Conservation (phyloP, 2,888 invertebrate genomes). For the Drosophila meridionalis region DNA sequence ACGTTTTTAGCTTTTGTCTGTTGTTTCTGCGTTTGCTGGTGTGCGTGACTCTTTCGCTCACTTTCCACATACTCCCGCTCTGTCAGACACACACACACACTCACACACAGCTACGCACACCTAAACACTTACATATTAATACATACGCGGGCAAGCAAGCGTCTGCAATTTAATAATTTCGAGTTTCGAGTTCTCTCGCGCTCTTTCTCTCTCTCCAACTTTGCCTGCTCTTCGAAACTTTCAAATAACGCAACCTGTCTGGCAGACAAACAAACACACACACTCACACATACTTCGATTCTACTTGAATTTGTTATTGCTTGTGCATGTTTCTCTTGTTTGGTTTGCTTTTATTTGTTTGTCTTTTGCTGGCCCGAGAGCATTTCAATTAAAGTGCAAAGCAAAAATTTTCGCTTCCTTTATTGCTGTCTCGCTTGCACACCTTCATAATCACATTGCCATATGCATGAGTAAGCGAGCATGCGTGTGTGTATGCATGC, state of each 20-base stretch:
- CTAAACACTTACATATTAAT: conserved; percentile 16
- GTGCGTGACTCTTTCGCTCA: conserved; percentile 61
- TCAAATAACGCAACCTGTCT: conserved; percentile 69
- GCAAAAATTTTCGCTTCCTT: conserved; percentile 65
- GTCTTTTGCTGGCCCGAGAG: conserved; percentile 37
- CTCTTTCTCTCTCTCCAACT: conserved; percentile 9
- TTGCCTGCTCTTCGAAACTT: conserved; percentile 39
- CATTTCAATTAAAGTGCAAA: conserved; percentile 71
- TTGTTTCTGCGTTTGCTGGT: conserved; percentile 37
- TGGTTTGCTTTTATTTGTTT: conserved; percentile 41
- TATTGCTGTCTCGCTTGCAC: conserved; percentile 56
- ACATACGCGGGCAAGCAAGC: conserved; percentile 29
- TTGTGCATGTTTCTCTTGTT: conserved; percentile 55
- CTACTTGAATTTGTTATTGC: conserved; percentile 48
- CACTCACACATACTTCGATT: conserved; percentile 32
- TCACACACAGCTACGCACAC: conserved; percentile 22
- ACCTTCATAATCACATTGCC: conserved; percentile 37
- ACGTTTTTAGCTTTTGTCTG: conserved; percentile 73
- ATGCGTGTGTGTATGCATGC: conserved; percentile 40
- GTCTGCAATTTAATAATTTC: conserved; percentile 79
- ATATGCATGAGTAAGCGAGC: conserved; percentile 15
- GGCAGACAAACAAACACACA: conserved; percentile 30
- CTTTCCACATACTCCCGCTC: conserved; percentile 33
- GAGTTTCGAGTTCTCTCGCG: conserved; percentile 32
- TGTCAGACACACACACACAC: conserved; percentile 38